A percentile compares a stretch with the other conserved stretches of the same genome.
phyloP scores from a whole-genome alignment of 2,797 vertebrate genomes.

The Numenius phaeopus region DNA sequence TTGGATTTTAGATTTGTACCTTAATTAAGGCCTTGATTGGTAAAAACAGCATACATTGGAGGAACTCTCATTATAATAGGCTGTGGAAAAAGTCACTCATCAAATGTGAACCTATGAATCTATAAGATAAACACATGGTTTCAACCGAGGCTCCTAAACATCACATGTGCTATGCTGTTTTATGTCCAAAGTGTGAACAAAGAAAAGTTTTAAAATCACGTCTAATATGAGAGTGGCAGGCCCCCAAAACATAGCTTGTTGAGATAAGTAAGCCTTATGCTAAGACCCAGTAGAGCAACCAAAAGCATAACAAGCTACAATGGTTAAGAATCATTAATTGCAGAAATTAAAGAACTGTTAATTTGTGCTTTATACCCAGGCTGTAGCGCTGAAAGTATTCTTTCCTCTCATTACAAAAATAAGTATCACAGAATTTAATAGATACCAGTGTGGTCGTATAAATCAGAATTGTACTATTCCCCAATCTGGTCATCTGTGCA shows the following conservation, averaged over 20 bases:
- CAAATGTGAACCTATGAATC: not conserved
- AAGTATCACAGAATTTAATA: not conserved
- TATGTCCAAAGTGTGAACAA: not conserved
- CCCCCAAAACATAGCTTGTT: not conserved
- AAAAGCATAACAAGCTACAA: not conserved
- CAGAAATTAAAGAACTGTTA: not conserved
- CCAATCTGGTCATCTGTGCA: not conserved
- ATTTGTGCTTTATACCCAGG: not conserved
- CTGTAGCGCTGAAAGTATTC: not conserved
- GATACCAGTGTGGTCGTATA: not conserved
- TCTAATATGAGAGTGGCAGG: not conserved
- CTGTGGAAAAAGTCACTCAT: not conserved
- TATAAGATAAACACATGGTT: not conserved
- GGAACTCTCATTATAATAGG: not conserved
- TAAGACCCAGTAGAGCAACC: not conserved
- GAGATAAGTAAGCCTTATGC: not conserved
- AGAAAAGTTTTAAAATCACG: not conserved
- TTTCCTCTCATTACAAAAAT: not conserved
- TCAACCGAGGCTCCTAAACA: not conserved
- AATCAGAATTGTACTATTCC: not conserved
- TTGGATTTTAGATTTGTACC: not conserved
- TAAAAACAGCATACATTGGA: not conserved
- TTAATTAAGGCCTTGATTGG: not conserved
- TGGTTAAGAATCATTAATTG: not conserved
- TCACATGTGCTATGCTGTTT: not conserved